These are phyloP conservation scores for Leptonema lineaticorne DNA, from an alignment of 1,140 invertebrate species.

Conservation along the genomic window DNA sequence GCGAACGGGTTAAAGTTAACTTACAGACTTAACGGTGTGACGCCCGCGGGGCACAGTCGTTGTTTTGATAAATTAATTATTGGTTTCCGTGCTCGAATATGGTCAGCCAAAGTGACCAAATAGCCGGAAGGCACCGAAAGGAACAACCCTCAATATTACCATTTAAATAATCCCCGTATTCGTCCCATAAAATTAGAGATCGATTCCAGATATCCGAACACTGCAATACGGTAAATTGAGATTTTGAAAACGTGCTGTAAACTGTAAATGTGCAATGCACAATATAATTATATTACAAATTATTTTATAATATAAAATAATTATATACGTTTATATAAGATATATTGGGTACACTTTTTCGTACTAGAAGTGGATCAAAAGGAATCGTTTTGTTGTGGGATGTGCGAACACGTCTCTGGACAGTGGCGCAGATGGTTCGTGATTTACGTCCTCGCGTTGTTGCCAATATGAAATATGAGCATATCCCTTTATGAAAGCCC, in stretches of 20 bases:
- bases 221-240: not conserved
- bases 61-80: conserved; percentile 38
- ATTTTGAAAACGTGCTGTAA: not conserved
- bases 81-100: not conserved
- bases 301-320: no score
- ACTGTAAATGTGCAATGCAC: no score
- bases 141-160: not conserved
- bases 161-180: not conserved
- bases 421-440: conserved; percentile 28
- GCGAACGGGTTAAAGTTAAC: conserved; percentile 25
- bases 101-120: conserved; percentile 20
- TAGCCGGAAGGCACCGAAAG: not conserved
- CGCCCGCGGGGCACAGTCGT: not conserved
- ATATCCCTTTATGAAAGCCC: conserved; percentile 33
- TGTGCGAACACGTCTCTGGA: conserved; percentile 21
- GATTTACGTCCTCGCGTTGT: conserved; percentile 35
- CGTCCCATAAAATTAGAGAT: no score
- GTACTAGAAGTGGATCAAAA: not conserved
- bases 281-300: no score
- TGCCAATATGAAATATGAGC: conserved; percentile 32
- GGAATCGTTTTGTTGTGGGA: not conserved
- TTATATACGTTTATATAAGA: no score
- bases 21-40: conserved; percentile 5
- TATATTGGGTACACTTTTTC: not conserved
- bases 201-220: not conserved